Evolutionary conservation across 2,113 vertebrate genomes (phyloP), one percentile per base, ranked within the genome.

Genomic region (Sinocyclocheilus anshuiensis): DNA sequence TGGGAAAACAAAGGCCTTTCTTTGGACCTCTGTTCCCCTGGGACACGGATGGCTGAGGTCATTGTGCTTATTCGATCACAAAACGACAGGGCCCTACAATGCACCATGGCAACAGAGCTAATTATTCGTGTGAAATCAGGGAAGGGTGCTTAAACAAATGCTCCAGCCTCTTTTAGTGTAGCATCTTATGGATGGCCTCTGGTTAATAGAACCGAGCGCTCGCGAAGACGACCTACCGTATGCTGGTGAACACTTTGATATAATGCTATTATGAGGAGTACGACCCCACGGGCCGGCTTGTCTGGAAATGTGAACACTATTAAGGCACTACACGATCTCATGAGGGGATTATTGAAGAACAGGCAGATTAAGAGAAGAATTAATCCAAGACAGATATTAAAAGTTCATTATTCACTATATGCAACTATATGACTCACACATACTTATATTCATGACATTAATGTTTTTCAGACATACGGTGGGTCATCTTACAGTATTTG

Each of bases 1-100:
- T 84, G 84, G 77, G 89, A 91, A 92, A 92, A 92, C 90, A 90
- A 90, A 88, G 84, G 84, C 71, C 87, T 91, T 89, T 91, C 84
- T 87, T 81, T 85, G 76, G 86, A 33, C 83, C 87, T 20, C 55
- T 53, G 83, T 63, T 83, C 91, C 86, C 48, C n/a, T 71, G 87
- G 84, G 88, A 91, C 86, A 76, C 53, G 8, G 81, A 80, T 57
- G 85, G 86, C 89, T 92, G 89, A 90, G 89, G 87, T 91, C 91
- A 93, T 80, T 84, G 80, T 90, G 75, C 71, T 85, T 59, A 86
- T 87, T 87, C 55, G 87, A 88, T 89, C 87, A 84, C 82, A 88
- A 77, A 92, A 88, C 39, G 75, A 10, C 63, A 76, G 26, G 50
- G 81, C 29, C 67, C 85, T 83, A 72, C 84, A 84, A n/a, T 24